Base-by-base conservation (phyloP, 2,888 invertebrate genomes). In the Eurytoma californica region DNA sequence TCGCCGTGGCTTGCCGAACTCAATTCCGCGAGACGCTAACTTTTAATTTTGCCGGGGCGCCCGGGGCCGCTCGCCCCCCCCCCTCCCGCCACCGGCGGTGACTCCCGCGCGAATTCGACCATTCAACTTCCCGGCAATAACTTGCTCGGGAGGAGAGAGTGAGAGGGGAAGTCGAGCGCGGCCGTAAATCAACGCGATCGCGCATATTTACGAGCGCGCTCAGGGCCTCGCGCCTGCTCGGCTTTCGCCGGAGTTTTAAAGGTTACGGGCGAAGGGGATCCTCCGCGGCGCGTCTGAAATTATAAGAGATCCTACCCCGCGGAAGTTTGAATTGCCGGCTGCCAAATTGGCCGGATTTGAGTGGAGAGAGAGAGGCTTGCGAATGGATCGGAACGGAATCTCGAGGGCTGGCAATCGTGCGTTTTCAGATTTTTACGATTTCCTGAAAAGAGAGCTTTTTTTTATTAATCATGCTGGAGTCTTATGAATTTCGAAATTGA, bases 121-220 rank as follows among this genome's bases (percentile, higher is more conserved):
- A 68, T 76, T 76, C 69, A 69, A 67, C 47, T 39, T 9, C 60
- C 47, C 13, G 14, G 60, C 63, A 57, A 74, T 79, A 74, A 74
- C 74, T 74, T 55, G 63, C 53, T 14, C 9, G 7, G 39, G 39
- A 9, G 9, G 39, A 4, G 7, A 30, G 30, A 2, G 7, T 0
- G 3, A 39, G 39, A 7, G 39, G 39, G 20, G 55, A 72, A 67
- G 60, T 72, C 55, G 79, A 70, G 58, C 51, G 47, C 51, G 47
- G 51, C 47, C 60, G 20, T 79, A 79, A 79, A 79, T 79, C 79
- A 79, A 66, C 70, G 55, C 70, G 70, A 75, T 28, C 66, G 75
- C 70, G 61, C 39, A 75, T 79, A 79, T 79, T 74, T 57, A 75
- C 47, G 70, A 75, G 51, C 74, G 14, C 14, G 14, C 7, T 4